phyloP scores from a whole-genome alignment of 2,113 vertebrate genomes.

The Dermatemys mawii region DNA sequence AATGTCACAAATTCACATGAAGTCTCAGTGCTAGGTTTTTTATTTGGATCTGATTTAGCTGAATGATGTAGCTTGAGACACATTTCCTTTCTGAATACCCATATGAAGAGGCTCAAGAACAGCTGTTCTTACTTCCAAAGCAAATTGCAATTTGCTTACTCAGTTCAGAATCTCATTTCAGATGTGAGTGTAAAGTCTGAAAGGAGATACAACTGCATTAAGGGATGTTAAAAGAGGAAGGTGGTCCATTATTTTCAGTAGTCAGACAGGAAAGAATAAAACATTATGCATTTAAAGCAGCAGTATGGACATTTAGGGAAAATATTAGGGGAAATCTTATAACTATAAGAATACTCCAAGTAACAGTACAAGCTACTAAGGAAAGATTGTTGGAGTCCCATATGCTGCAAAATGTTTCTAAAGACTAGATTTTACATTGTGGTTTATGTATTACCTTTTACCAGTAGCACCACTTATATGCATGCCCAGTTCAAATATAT shows the following conservation, averaged over 20 bases:
- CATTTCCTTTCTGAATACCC: neutral
- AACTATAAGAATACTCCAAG: neutral
- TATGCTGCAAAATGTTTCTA: neutral
- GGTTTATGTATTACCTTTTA: neutral
- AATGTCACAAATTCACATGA: constrained; percentile 25
- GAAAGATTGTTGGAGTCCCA: neutral
- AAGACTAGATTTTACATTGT: neutral
- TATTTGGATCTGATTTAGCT: constrained; percentile 45
- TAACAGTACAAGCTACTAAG: neutral
- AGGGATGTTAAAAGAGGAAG: neutral
- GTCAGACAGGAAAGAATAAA: neutral
- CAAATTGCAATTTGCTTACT: neutral
- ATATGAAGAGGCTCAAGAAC: neutral
- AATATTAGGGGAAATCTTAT: neutral
- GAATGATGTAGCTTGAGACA: constrained; percentile 26
- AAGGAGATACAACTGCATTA: neutral
- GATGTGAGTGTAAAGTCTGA: neutral
- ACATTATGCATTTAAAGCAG: neutral
- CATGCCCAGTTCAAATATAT: neutral
- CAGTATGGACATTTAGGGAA: neutral
- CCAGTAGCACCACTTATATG: neutral
- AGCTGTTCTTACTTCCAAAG: constrained; percentile 27
- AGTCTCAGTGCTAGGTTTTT: neutral
- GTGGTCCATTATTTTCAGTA: neutral
- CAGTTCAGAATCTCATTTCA: neutral